A percentile compares a stretch with the other conserved stretches of the same genome.
Conservation (phyloP, 2,797 vertebrate species). For the Sebastiscus tertius region DNA sequence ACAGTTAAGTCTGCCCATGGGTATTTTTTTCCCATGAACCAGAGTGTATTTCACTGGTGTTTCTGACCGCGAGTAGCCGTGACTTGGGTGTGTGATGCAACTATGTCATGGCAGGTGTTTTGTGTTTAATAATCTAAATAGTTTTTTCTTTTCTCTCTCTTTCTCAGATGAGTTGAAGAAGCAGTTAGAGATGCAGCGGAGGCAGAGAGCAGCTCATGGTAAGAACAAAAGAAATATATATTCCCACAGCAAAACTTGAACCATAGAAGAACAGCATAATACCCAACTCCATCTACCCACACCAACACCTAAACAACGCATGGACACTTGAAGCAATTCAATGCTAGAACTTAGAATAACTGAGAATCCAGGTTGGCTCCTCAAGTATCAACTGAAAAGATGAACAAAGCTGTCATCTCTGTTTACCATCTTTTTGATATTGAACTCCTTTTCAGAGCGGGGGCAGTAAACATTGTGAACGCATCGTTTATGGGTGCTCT, state of each 20-base stretch:
- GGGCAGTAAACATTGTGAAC: slow-evolving; percentile 7
- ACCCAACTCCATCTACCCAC: not conserved
- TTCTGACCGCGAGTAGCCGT: too few species aligned
- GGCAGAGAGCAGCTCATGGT: slow-evolving; percentile 87
- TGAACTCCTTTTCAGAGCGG: slow-evolving; percentile 20
- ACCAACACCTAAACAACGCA: not conserved
- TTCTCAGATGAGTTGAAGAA: slow-evolving; percentile 88
- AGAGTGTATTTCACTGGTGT: too few species aligned
- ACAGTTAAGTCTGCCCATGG: too few species aligned
- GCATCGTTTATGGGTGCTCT: slow-evolving; percentile 19
- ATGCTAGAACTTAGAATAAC: not conserved
- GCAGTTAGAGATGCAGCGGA: slow-evolving; percentile 82
- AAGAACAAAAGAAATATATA: slow-evolving; percentile 42
- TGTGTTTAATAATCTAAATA: not conserved
- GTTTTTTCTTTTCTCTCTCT: not conserved
- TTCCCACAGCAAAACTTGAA: not conserved
- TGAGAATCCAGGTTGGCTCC: not conserved
- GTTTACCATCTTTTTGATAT: slow-evolving; percentile 18
- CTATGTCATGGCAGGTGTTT: too few species aligned
- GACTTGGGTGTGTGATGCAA: too few species aligned
- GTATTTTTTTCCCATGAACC: too few species aligned
- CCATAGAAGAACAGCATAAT: not conserved
- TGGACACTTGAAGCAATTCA: not conserved
- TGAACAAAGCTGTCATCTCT: not conserved
- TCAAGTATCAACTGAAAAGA: not conserved